Evolutionary conservation across 2,113 vertebrate genomes (phyloP), one percentile per base, ranked within the genome.

Genomic region (Willisornis vidua): DNA sequence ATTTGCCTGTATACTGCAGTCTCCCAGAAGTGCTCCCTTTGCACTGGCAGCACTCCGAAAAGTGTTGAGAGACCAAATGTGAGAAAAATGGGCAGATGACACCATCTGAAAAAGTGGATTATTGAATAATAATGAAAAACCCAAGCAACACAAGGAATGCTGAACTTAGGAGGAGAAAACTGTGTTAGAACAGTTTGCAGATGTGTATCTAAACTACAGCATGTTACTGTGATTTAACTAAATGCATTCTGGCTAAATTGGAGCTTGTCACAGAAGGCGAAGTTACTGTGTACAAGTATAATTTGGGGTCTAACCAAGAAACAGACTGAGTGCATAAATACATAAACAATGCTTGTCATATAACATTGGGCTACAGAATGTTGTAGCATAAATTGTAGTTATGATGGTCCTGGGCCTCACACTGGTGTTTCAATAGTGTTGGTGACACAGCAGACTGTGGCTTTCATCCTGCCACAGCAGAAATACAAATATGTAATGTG

Each of bases 11-110:
- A 62, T 41, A 45, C 74, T 92, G 66, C 45, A 73, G 54, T 54
- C 73, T 78, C 57, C 59, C 63, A 79, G 46, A 72, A 75, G 18
- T 17, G 58, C 14, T 73, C 37, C 26, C 52, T 92, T 71, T 76
- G 45, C 41, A 28, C 41, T 87, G 84, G 57, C 84, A 91, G 61
- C 37, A 39, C 52, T 81, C 43, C 0, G 72, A 37, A 65, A 93
- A 73, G 55, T 17, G 46, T 8, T 80, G 54, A 86, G 35, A 89
- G n/a, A 91, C 54, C 75, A 82, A 51, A 86, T 7, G 71, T 77
- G 63, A 96, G 78, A 48, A 91, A 87, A 93, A 87, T 37, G 15
- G 91, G 80, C 57, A 75, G 48, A 80, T 59, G 68, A 95, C 41
- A 46, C 54, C 41, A 70, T 59, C 55, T 70, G 55, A 93, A 93